Evolutionary conservation across 2,113 vertebrate genomes (phyloP).

Genomic region (Pardalotus punctatus): DNA sequence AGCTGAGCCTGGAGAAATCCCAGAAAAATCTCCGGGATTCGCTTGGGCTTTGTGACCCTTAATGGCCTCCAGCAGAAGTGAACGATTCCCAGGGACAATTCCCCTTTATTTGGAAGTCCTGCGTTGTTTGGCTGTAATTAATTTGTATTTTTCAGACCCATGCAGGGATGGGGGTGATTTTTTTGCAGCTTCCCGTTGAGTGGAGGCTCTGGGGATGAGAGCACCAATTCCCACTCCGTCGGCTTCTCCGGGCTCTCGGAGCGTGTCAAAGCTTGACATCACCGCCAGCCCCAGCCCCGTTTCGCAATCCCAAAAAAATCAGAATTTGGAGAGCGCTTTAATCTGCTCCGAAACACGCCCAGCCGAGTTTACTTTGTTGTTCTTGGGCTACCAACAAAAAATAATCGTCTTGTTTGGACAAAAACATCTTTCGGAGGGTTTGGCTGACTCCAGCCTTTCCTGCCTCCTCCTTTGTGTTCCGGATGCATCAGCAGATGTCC

Average conservation of each 20-base stretch:
- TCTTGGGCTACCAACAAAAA: constrained; percentile 31
- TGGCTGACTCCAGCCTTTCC: constrained; percentile 67
- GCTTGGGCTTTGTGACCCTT: background rate
- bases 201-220: background rate
- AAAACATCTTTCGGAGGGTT: constrained; percentile 7
- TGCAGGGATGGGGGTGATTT: background rate
- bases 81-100: background rate
- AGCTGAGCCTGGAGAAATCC: background rate
- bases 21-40: background rate
- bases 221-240: background rate
- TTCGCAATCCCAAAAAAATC: constrained; percentile 35
- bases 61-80: background rate
- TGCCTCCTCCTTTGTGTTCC: constrained; percentile 70
- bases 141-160: background rate
- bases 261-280: constrained; percentile 50
- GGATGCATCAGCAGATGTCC: constrained; percentile 72
- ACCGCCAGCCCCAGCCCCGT: constrained; percentile 9
- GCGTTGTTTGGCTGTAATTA: background rate
- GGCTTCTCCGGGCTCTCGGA: background rate
- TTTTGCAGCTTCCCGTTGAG: background rate
- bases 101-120: background rate
- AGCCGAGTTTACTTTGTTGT: constrained; percentile 56
- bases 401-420: background rate
- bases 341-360: constrained; percentile 18
- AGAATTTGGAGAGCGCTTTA: background rate